Conservation (phyloP, 1,140 invertebrate species). For the Dreissena polymorpha region DNA sequence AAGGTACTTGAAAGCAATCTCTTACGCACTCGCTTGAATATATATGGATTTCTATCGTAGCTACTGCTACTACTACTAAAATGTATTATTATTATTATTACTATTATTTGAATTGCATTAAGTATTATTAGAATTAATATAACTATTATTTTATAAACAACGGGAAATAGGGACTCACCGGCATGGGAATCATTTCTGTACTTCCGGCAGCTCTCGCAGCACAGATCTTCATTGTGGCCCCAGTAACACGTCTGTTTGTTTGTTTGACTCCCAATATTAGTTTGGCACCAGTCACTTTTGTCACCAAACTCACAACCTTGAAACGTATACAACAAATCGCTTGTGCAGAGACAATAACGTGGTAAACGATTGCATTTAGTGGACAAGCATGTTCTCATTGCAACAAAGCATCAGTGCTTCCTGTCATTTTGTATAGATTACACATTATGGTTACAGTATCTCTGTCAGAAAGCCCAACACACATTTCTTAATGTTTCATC, state of each 20-base stretch:
- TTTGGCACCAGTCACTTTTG: constrained; percentile 54
- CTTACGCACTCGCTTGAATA: too few relatives aligned
- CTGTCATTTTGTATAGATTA: background rate
- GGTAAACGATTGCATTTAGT: background rate
- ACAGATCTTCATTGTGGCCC: constrained; percentile 46
- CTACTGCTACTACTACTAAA: too few relatives aligned
- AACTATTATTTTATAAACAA: background rate
- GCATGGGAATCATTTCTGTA: constrained; percentile 37
- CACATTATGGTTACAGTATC: background rate
- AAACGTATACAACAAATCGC: background rate
- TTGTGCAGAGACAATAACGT: background rate
- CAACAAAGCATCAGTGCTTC: background rate
- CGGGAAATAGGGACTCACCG: constrained; percentile 11
- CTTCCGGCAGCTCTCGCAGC: constrained; percentile 39
- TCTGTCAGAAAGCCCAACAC: background rate
- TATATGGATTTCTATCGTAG: too few relatives aligned
- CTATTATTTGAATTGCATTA: too few relatives aligned
- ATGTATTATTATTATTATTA: too few relatives aligned
- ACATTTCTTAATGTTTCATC: background rate
- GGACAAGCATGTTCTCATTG: background rate
- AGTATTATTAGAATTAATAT: background rate
- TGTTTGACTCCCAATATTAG: constrained; percentile 11
- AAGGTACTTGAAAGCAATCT: too few relatives aligned
- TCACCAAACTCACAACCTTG: constrained; percentile 48
- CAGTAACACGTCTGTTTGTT: constrained; percentile 45